phyloP scores from a whole-genome alignment of 2,113 vertebrate genomes.

The Melanocharis versteri region DNA sequence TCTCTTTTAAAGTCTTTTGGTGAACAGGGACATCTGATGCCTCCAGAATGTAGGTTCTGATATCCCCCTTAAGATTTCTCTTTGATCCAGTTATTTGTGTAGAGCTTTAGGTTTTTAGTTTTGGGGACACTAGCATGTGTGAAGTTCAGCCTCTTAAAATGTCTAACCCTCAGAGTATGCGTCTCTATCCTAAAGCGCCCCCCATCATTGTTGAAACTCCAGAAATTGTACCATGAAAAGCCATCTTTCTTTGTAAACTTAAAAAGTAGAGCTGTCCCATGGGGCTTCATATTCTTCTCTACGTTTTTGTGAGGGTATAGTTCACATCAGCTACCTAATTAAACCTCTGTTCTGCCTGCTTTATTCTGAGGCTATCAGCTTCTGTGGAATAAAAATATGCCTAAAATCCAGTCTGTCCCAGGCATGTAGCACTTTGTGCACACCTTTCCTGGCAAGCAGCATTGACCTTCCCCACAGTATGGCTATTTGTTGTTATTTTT shows the following conservation, averaged over 20 bases:
- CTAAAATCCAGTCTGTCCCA: background rate
- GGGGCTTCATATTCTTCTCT: background rate
- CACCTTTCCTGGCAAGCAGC: constrained; percentile 39
- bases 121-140: background rate
- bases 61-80: background rate
- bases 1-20: background rate
- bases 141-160: background rate
- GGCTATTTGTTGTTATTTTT: constrained; percentile 47
- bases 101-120: background rate
- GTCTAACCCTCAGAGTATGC: background rate
- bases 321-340: constrained; percentile 3
- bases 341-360: background rate
- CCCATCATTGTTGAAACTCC: background rate
- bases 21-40: background rate
- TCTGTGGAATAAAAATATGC: background rate
- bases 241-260: background rate
- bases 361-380: background rate
- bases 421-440: background rate
- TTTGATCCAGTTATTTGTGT: background rate
- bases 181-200: background rate
- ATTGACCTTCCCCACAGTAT: background rate
- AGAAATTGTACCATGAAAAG: background rate
- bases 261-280: background rate
- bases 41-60: background rate
- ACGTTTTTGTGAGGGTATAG: background rate